These are phyloP conservation scores for Scarus forsteni DNA, from an alignment of 2,797 vertebrate species.

Conservation along the genomic window DNA sequence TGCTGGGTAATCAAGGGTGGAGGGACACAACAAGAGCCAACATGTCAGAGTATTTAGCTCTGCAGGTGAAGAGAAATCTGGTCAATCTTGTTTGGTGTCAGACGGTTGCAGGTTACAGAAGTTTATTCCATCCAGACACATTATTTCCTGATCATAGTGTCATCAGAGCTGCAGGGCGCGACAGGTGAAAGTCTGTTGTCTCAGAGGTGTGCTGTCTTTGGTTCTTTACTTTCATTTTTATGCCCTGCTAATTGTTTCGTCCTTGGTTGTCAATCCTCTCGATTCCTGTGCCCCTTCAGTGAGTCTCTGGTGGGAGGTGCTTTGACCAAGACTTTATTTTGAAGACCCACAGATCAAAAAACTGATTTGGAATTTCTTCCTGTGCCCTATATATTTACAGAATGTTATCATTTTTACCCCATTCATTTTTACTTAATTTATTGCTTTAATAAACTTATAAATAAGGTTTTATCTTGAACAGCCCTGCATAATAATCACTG, in stretches of 20 bases:
- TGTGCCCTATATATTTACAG: too few relatives aligned
- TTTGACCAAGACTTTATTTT: too few relatives aligned
- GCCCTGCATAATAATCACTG: too few relatives aligned
- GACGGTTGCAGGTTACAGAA: constrained; percentile 12
- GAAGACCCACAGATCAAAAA: too few relatives aligned
- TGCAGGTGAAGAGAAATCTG: constrained; percentile 18
- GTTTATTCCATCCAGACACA: constrained; percentile 12
- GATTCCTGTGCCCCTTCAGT: too few relatives aligned
- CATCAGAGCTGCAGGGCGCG: not conserved
- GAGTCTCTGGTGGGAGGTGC: too few relatives aligned
- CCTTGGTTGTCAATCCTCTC: too few relatives aligned
- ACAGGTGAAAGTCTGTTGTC: not conserved
- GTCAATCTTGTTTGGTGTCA: constrained; percentile 41
- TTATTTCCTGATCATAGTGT: not conserved
- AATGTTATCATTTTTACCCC: not conserved
- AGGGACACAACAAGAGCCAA: constrained; percentile 31
- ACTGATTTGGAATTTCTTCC: too few relatives aligned
- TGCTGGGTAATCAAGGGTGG: constrained; percentile 17
- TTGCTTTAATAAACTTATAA: too few relatives aligned
- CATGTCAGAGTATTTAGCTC: constrained; percentile 24
- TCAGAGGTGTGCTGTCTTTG: not conserved
- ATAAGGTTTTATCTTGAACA: too few relatives aligned
- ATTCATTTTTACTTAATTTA: not conserved
- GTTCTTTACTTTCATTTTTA: not conserved
- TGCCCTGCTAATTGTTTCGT: too few relatives aligned